Evolutionary conservation across 2,797 vertebrate species (phyloP), one percentile per base, ranked within the genome.

Genomic region (Hipposideros larvatus): DNA sequence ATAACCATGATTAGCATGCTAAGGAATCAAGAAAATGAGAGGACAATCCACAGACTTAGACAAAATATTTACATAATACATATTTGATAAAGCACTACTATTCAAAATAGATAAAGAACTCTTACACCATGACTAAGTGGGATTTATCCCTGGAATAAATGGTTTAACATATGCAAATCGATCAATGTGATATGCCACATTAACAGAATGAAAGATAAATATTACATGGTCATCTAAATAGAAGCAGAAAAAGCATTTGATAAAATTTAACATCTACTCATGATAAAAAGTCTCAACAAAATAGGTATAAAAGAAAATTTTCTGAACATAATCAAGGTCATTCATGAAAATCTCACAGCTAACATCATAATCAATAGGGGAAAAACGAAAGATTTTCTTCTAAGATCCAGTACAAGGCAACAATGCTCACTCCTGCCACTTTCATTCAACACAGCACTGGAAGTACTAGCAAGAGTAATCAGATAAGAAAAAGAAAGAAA

Each of bases 21-120:
- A 53, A 89, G 28, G 4, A 3, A 48, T 85, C 41, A 74, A 80
- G 41, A 86, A 79, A 71, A 93, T 68, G 41, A 90, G 26, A 86
- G 43, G 7, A 73, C 15, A 79, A 74, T 22, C 18, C 77, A 82
- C 15, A 73, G 24, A 65, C 28, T 7, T 57, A n/a, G 37, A 82
- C 34, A 57, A 93, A 79, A 87, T n/a, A 61, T 51, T 61, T 93
- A 13, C 53, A 87, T 41, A 37, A 41, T 70, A 70, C 15, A 48
- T 41, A 71, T 19, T 46, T 87, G 63, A 87, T 51, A 61, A 73
- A 80, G 22, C 21, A 73, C 11, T 63, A 55, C 37, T 87, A 73
- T 34, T 22, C 22, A 88, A 94, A 94, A 82, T 37, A 79, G 53
- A 66, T 66, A 82, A 94, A 88, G 46, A 65, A 73, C 66, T n/a